Base-by-base conservation (phyloP, 2,888 invertebrate genomes). In the Boloria euphrosyne region DNA sequence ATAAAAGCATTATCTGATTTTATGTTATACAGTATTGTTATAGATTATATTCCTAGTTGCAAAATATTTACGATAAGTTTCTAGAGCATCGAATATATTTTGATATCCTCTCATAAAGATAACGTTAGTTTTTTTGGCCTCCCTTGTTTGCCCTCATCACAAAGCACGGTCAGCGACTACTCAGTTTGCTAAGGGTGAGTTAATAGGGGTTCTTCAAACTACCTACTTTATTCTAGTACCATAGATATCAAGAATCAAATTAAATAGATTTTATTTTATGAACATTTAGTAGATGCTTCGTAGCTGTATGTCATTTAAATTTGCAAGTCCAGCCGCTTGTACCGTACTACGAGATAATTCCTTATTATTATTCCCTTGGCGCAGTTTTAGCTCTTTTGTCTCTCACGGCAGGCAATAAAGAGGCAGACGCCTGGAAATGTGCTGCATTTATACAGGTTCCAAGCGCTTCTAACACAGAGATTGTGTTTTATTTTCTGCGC, bases 361-460 rank as follows among this genome's bases (percentile, higher is more conserved):
- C 83, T 83, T 87, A 86, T 88, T 88, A 87, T 87, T 86, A 87
- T 89, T 86, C 83, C 81, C 79, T 78, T 73, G 78, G 82, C 78
- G 79, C 73, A 78, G 81, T 84, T 85, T 86, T 81, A 83, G 78
- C 85, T 85, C 86, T 87, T 89, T 90, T 90, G 89, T 90, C 84
- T 88, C 78, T 77, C 79, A 80, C 81, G 79, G 80, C 81, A 77
- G 81, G 87, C 89, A 88, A 87, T 89, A 89, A 89, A 88, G 89
- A 85, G 86, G 84, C 84, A 84, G 87, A 83, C 80, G 85, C 79
- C 82, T 84, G 85, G 78, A 89, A 90, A 87, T 88, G 86, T 84
- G 87, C 88, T 84, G 87, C 87, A 86, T 87, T 88, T 87, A 89
- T 86, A 83, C 83, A 85, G 86, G 84, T 82, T 82, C 77, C 80